A percentile compares a stretch with the other conserved stretches of the same genome.
Evolutionary conservation across 2,113 vertebrate genomes (phyloP).

Genomic region (Sigmodon hispidus): DNA sequence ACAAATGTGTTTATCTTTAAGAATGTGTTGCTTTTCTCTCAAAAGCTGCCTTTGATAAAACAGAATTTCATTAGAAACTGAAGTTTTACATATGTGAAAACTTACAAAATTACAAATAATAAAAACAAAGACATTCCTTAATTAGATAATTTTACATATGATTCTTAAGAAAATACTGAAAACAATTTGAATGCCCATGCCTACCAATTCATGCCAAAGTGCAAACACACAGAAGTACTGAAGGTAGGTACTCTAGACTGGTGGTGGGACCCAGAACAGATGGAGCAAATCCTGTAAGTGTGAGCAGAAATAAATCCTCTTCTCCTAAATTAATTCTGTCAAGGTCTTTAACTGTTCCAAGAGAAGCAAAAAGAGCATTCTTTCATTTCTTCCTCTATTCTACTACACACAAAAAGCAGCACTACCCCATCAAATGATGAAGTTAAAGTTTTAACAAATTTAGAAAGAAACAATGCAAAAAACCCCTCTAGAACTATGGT

Average conservation of each 20-base stretch:
- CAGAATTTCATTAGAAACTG: constrained; percentile 50
- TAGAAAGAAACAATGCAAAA: neutral
- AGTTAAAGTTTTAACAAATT: neutral
- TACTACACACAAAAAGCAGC: neutral
- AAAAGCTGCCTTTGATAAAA: constrained; percentile 67
- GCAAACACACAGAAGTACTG: neutral
- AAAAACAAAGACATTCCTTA: constrained; percentile 25
- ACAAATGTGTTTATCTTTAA: constrained; percentile 71
- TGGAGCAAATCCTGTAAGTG: neutral
- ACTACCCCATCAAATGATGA: neutral
- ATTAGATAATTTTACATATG: constrained; percentile 32
- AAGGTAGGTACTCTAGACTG: neutral
- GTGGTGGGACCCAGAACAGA: neutral
- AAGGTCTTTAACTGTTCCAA: neutral
- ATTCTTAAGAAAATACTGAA: constrained; percentile 6
- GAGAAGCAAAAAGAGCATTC: accelerated
- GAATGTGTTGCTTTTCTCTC: constrained; percentile 59
- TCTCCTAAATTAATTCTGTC: neutral
- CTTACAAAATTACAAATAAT: constrained; percentile 35
- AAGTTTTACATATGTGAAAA: constrained; percentile 61
- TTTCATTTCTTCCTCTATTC: neutral
- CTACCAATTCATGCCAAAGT: neutral
- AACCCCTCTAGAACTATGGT: neutral
- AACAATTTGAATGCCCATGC: neutral
- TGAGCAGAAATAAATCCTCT: neutral